Percentiles rank a stretch among this genome's conserved stretches.
These are phyloP conservation scores for Theonella swinhoei DNA, from an alignment of 37 sponge, comb jelly and placozoan genomes.

Conservation along the genomic window DNA sequence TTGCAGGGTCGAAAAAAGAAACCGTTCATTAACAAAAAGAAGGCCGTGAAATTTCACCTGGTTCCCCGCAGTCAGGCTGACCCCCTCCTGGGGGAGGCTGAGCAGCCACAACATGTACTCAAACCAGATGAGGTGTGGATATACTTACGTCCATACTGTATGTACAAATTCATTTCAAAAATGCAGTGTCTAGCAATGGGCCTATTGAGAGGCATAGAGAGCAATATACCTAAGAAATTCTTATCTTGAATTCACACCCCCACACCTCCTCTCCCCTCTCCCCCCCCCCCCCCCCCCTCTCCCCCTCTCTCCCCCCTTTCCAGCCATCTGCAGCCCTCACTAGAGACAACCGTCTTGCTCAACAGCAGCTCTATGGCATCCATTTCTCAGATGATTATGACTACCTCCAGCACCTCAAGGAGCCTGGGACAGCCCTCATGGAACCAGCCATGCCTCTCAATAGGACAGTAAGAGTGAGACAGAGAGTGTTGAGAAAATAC, in stretches of 20 bases:
- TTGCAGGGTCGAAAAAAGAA: constrained; percentile 92
- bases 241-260: too few species aligned
- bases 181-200: too few species aligned
- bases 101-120: constrained; percentile 80
- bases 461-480: too few species aligned
- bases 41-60: constrained; percentile 74
- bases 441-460: constrained; percentile 5
- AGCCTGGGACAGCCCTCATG: constrained; percentile 49
- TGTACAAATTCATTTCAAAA: background rate
- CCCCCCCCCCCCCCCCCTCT: background rate
- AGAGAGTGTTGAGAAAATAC: background rate
- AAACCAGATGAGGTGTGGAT: constrained; percentile 24
- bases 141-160: background rate
- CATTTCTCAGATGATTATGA: constrained; percentile 93
- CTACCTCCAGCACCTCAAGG: constrained; percentile 95
- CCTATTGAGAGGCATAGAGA: too few species aligned
- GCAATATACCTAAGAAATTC: too few species aligned
- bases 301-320: background rate
- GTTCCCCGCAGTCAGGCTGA: constrained; percentile 95
- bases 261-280: background rate
- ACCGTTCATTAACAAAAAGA: constrained; percentile 97
- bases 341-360: constrained; percentile 42
- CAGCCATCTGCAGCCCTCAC: background rate
- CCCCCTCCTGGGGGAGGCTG: constrained; percentile 76
- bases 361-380: constrained; percentile 89